Evolutionary conservation across 1,140 invertebrate genomes (phyloP).

Genomic region (Streblospio benedicti): DNA sequence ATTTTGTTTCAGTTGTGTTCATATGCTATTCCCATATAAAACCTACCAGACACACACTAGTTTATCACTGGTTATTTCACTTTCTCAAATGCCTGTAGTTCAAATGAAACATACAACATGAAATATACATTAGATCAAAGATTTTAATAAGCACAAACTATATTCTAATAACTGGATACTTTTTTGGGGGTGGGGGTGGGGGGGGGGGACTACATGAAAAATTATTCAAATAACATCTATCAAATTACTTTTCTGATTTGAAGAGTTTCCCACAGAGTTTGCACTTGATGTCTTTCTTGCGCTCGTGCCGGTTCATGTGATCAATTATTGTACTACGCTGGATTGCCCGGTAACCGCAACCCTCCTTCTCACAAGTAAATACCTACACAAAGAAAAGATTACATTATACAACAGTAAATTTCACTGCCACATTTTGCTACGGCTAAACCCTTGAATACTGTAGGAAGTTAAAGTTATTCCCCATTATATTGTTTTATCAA

Average conservation of each 20-base stretch:
- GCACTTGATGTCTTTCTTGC: constrained; percentile 24
- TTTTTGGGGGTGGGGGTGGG: not conserved
- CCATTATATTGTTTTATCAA: too few species aligned
- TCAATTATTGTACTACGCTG: constrained; percentile 13
- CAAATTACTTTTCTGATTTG: constrained; percentile 24
- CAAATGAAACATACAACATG: not conserved
- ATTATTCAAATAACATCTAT: not conserved
- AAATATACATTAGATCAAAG: not conserved
- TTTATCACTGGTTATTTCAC: not conserved
- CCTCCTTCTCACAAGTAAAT: constrained; percentile 20
- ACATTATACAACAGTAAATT: too few species aligned
- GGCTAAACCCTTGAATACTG: too few species aligned
- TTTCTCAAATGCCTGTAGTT: not conserved
- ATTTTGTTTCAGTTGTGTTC: not conserved
- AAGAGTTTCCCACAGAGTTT: constrained; percentile 22
- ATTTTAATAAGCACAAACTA: not conserved
- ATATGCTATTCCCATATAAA: not conserved
- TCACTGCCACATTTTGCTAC: too few species aligned
- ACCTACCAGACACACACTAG: not conserved
- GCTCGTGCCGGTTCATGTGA: constrained; percentile 22
- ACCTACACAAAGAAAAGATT: constrained; percentile 16
- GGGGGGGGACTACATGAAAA: not conserved
- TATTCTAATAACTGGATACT: not conserved
- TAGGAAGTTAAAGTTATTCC: too few species aligned
- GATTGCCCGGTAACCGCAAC: constrained; percentile 21